Evolutionary conservation across 1,140 invertebrate species (phyloP).

Genomic region (Drosophila takahashii): DNA sequence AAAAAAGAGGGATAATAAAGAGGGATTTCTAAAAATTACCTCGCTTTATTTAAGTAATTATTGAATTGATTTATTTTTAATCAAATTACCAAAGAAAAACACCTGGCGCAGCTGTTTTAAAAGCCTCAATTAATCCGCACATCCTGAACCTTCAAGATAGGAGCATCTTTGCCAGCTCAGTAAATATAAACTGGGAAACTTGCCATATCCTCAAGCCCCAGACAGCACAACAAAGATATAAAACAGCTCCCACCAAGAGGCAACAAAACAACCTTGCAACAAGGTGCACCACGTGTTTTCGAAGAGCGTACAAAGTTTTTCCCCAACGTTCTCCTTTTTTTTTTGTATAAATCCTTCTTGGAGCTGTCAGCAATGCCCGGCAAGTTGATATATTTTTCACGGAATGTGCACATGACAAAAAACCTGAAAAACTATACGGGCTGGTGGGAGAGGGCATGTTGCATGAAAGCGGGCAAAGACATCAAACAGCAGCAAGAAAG

Average conservation of each 20-base stretch:
- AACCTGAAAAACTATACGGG: constrained; percentile 11
- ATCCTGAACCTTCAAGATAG: constrained; percentile 18
- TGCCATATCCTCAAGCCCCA: constrained; percentile 26
- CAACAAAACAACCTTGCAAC: constrained; percentile 43
- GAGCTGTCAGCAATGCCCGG: constrained; percentile 59
- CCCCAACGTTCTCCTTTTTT: constrained; percentile 23
- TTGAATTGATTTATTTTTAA: neutral
- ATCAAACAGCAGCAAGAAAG: constrained; percentile 45
- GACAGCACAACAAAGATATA: constrained; percentile 36
- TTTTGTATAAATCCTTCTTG: constrained; percentile 56
- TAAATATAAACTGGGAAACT: constrained; percentile 41
- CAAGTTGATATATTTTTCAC: constrained; percentile 67
- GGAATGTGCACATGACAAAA: constrained; percentile 44
- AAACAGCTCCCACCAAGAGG: constrained; percentile 17
- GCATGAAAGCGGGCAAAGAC: constrained; percentile 50
- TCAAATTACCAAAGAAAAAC: neutral
- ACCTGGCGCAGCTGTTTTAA: neutral
- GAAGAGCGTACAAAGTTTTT: constrained; percentile 47
- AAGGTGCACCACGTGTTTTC: constrained; percentile 51
- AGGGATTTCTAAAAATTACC: too few relatives aligned
- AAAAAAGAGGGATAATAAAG: too few relatives aligned
- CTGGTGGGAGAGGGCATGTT: constrained; percentile 20
- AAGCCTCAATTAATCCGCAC: constrained; percentile 34
- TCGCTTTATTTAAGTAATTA: neutral
- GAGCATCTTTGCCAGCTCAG: constrained; percentile 11